Conservation (phyloP, 1,140 invertebrate species). For the Drosophila kohkoa region DNA sequence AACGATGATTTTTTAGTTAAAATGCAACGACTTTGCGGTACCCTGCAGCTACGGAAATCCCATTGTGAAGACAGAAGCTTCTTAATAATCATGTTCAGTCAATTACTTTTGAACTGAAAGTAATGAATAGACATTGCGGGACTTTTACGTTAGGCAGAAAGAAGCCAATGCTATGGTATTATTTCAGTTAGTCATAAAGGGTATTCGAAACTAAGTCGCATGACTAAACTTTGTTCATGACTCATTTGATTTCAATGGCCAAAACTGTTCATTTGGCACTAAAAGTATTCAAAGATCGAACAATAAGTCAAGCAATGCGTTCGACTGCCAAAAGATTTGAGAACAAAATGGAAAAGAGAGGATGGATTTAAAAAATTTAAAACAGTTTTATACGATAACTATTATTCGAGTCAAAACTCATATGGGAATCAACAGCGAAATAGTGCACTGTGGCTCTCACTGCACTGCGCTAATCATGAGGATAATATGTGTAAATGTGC, state of each 20-base stretch:
- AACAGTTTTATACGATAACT: background rate
- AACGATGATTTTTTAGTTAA: background rate
- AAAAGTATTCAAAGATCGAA: constrained; percentile 74
- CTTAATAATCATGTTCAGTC: too few relatives aligned
- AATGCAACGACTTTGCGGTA: background rate
- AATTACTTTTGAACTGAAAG: too few relatives aligned
- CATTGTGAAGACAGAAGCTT: background rate
- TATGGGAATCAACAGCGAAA: background rate
- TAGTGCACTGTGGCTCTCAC: background rate
- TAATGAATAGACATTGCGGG: too few relatives aligned
- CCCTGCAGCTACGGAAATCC: background rate
- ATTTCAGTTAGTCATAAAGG: background rate
- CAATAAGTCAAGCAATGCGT: constrained; percentile 17
- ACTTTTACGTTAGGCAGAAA: background rate
- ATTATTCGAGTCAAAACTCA: background rate
- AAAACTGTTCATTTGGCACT: constrained; percentile 74
- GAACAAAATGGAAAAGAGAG: background rate
- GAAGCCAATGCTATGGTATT: background rate
- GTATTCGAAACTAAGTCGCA: constrained; percentile 17
- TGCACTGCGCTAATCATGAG: constrained; percentile 18
- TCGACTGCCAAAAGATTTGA: constrained; percentile 8
- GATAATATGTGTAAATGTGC: constrained; percentile 39
- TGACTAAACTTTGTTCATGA: constrained; percentile 62
- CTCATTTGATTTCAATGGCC: constrained; percentile 77
- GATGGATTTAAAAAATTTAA: background rate